Evolutionary conservation across 1,140 invertebrate species (phyloP).

Genomic region (Temnothorax longispinosus): DNA sequence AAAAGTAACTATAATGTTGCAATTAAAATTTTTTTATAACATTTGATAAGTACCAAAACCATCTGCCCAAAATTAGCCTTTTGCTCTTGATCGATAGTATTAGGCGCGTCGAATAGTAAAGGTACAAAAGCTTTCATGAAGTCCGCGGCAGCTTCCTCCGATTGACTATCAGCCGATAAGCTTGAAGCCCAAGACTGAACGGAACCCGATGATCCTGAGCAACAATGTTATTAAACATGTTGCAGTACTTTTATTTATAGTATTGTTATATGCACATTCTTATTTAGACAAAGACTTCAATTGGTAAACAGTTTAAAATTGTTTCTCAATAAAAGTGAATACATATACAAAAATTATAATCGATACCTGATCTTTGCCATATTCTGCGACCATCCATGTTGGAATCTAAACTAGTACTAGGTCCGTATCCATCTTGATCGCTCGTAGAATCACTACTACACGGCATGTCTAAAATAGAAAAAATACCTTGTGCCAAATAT

Average conservation of each 20-base stretch:
- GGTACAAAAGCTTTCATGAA: conserved; percentile 92
- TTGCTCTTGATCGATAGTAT: conserved; percentile 87
- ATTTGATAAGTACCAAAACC: conserved; percentile 84
- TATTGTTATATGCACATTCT: not conserved
- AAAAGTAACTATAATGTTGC: not conserved
- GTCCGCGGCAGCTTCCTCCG: conserved; percentile 89
- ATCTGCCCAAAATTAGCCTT: conserved; percentile 90
- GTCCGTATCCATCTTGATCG: conserved; percentile 87
- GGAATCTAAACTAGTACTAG: conserved; percentile 88
- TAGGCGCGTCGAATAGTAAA: conserved; percentile 88
- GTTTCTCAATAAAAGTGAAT: not conserved
- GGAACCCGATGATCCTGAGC: conserved; percentile 89
- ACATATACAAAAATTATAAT: not conserved
- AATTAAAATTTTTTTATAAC: conserved; percentile 19
- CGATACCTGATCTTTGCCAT: conserved; percentile 86
- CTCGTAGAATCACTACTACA: conserved; percentile 87
- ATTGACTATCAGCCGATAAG: conserved; percentile 90
- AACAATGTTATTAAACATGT: not conserved
- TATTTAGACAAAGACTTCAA: not conserved
- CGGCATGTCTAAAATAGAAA: conserved; percentile 81
- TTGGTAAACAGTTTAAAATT: not conserved
- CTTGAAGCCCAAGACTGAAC: conserved; percentile 91
- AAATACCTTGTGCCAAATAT: not conserved
- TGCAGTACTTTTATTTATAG: not conserved
- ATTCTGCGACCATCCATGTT: conserved; percentile 86